phyloP scores from a whole-genome alignment of 2,797 vertebrate species.

The Pampus argenteus region DNA sequence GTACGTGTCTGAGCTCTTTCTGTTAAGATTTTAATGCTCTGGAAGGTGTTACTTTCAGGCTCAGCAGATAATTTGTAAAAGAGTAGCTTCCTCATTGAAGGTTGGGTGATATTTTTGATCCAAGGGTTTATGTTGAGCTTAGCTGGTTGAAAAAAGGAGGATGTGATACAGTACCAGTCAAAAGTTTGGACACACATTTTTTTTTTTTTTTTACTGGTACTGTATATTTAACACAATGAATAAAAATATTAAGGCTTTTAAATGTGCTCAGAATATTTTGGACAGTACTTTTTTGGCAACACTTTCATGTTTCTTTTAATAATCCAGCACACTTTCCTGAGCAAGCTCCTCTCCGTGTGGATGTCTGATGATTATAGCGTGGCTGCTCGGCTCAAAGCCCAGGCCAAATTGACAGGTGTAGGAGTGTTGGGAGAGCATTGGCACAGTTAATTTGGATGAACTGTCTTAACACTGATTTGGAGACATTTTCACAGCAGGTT shows the following conservation, averaged over 20 bases:
- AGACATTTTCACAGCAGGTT: slow-evolving; percentile 66
- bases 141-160: too few relatives aligned
- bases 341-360: slow-evolving; percentile 39
- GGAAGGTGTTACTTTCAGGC: slow-evolving; percentile 3
- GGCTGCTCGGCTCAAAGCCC: slow-evolving; percentile 46
- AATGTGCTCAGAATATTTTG: slow-evolving; percentile 6
- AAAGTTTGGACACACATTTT: too few relatives aligned
- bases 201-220: background rate
- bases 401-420: slow-evolving; percentile 74
- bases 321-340: slow-evolving; percentile 35
- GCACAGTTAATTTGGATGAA: slow-evolving; percentile 78
- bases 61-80: slow-evolving; percentile 29
- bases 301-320: slow-evolving; percentile 19
- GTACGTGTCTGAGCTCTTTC: background rate
- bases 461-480: slow-evolving; percentile 50
- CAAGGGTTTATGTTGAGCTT: background rate
- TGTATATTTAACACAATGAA: background rate
- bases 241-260: slow-evolving; percentile 5
- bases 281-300: background rate
- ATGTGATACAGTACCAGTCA: too few relatives aligned
- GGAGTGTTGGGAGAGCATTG: slow-evolving; percentile 65
- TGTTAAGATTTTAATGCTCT: slow-evolving; percentile 3
- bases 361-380: slow-evolving; percentile 23
- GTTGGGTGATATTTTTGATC: slow-evolving; percentile 3
- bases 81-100: slow-evolving; percentile 1